These are phyloP conservation scores for Acanthosepion pharaonis DNA, from an alignment of 2,888 invertebrate species.

Conservation along the genomic window DNA sequence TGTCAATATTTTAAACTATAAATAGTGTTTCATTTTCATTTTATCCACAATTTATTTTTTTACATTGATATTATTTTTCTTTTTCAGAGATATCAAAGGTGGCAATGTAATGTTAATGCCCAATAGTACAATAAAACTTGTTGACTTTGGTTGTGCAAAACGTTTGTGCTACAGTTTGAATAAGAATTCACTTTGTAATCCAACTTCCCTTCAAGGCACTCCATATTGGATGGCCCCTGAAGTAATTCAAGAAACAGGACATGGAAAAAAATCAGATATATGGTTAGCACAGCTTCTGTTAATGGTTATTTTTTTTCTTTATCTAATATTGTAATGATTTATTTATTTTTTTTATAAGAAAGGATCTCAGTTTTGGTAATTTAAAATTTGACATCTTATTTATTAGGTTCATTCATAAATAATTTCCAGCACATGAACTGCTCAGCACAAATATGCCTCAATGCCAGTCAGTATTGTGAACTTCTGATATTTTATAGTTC, in stretches of 20 bases:
- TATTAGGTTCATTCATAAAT: too few species aligned
- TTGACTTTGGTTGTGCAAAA: conserved; percentile 76
- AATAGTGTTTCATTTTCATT: too few species aligned
- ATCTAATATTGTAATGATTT: not conserved
- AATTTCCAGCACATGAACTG: too few species aligned
- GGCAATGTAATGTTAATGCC: conserved; percentile 75
- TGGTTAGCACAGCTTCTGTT: conserved; percentile 62
- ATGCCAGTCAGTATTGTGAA: too few species aligned
- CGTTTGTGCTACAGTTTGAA: conserved; percentile 71
- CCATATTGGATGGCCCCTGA: conserved; percentile 76
- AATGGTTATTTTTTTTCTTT: not conserved
- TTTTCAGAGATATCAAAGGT: conserved; percentile 74
- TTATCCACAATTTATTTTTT: too few species aligned
- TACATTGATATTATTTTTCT: not conserved
- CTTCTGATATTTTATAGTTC: too few species aligned
- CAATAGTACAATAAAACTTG: conserved; percentile 74
- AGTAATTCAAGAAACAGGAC: conserved; percentile 74
- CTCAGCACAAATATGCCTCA: too few species aligned
- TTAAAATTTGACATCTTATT: too few species aligned
- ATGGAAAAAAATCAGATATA: conserved; percentile 75
- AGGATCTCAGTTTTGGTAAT: too few species aligned
- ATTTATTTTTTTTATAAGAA: not conserved
- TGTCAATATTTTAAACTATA: too few species aligned
- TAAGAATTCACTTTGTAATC: conserved; percentile 61
- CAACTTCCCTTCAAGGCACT: conserved; percentile 74